Evolutionary conservation across 2,113 vertebrate species (phyloP).

Genomic region (Trogon melanurus): DNA sequence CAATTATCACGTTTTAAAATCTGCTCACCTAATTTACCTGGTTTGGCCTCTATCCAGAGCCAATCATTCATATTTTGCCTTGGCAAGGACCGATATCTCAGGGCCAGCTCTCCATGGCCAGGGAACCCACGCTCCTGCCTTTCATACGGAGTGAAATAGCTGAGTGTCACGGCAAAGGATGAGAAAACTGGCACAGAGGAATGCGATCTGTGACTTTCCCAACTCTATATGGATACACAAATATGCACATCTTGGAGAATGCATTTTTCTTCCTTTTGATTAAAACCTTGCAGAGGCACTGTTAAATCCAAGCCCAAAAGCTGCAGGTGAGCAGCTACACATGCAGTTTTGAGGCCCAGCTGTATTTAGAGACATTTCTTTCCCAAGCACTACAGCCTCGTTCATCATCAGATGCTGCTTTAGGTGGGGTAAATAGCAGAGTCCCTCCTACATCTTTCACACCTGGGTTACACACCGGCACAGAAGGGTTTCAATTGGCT

Average conservation of each 20-base stretch:
- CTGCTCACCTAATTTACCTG: neutral
- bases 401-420: fast-evolving
- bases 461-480: neutral
- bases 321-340: neutral
- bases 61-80: neutral
- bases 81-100: neutral
- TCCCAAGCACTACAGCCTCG: neutral
- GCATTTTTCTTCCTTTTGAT: neutral
- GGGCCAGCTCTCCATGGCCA: neutral
- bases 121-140: neutral
- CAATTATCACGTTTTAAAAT: neutral
- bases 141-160: neutral
- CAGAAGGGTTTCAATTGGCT: neutral
- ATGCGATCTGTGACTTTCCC: fast-evolving
- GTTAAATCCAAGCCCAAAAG: neutral
- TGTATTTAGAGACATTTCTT: neutral
- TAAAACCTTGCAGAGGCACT: neutral
- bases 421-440: neutral
- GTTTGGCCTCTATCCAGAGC: neutral
- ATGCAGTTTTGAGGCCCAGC: neutral
- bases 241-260: fast-evolving
- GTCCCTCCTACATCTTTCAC: neutral
- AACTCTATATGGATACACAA: neutral
- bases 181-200: neutral
- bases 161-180: neutral